Percentiles rank a stretch among this genome's conserved stretches.
phyloP scores from a whole-genome alignment of 2,113 vertebrate genomes.

The Choloepus hoffmanni region DNA sequence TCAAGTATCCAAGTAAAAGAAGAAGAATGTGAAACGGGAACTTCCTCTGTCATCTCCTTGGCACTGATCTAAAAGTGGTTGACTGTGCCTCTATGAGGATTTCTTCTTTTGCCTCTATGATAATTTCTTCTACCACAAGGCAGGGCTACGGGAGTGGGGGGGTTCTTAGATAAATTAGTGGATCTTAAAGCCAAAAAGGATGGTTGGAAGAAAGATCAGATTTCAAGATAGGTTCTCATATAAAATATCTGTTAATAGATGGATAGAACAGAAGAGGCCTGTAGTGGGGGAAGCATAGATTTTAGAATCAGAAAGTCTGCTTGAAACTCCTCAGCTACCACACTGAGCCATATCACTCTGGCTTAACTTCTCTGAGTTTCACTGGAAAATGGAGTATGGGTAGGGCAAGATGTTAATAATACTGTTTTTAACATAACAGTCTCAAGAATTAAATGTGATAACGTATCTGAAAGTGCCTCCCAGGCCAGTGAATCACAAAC shows the following conservation, averaged over 20 bases:
- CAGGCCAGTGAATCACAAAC: neutral
- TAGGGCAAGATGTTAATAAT: neutral
- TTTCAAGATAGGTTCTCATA: neutral
- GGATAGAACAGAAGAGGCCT: neutral
- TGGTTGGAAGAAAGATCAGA: neutral
- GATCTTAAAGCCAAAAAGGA: neutral
- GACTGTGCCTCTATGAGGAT: neutral
- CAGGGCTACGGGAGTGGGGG: accelerated
- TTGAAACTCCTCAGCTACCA: neutral
- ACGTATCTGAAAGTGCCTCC: neutral
- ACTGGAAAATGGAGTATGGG: neutral
- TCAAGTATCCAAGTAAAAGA: slow-evolving; percentile 42
- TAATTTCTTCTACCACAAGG: neutral
- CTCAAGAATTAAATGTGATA: neutral
- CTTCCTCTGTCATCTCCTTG: neutral
- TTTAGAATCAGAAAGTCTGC: neutral
- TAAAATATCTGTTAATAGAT: neutral
- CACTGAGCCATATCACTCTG: neutral
- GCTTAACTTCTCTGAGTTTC: neutral
- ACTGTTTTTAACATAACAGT: neutral
- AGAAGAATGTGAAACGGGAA: slow-evolving; percentile 22
- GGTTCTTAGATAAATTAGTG: neutral
- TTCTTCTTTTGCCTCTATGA: neutral
- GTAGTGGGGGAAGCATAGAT: neutral
- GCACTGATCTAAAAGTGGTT: neutral